Evolutionary conservation across 2,888 invertebrate species (phyloP).

Genomic region (Phoronis australis): DNA sequence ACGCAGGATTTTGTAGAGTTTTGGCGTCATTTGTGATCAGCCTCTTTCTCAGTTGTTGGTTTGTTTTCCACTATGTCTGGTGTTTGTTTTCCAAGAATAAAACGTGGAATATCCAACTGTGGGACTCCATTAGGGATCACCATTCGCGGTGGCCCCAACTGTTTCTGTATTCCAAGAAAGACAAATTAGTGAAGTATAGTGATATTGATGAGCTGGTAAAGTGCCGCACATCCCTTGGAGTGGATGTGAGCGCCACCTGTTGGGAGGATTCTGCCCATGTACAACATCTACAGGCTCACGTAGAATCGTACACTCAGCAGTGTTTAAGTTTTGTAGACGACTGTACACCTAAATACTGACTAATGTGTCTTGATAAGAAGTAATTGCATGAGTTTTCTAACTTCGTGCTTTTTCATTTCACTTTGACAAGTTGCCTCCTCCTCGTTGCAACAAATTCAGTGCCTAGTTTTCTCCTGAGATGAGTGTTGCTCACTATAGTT

Average conservation of each 20-base stretch:
- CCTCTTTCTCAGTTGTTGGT: not conserved
- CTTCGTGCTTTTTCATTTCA: too few species aligned
- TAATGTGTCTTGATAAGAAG: too few species aligned
- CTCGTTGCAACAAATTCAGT: too few species aligned
- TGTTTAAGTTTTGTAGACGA: too few species aligned
- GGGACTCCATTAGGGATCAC: constrained; percentile 55
- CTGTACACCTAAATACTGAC: too few species aligned
- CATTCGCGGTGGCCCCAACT: constrained; percentile 64
- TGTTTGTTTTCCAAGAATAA: too few species aligned
- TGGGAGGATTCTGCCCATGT: constrained; percentile 73
- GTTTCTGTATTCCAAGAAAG: constrained; percentile 69
- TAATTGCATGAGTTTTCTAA: too few species aligned
- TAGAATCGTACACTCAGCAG: constrained; percentile 44
- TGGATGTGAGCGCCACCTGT: constrained; percentile 61
- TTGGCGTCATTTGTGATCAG: not conserved
- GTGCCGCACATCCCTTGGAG: constrained; percentile 59
- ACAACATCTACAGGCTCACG: constrained; percentile 64
- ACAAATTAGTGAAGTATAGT: constrained; percentile 63
- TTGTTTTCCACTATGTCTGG: too few species aligned
- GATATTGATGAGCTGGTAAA: constrained; percentile 66
- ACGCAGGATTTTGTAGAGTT: too few species aligned
- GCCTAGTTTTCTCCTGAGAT: too few species aligned
- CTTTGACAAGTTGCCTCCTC: too few species aligned
- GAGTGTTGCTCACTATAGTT: too few species aligned
- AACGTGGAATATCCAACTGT: constrained; percentile 8